Evolutionary conservation across 2,797 vertebrate species (phyloP), one percentile per base, ranked within the genome.

Genomic region (Liasis olivaceus): DNA sequence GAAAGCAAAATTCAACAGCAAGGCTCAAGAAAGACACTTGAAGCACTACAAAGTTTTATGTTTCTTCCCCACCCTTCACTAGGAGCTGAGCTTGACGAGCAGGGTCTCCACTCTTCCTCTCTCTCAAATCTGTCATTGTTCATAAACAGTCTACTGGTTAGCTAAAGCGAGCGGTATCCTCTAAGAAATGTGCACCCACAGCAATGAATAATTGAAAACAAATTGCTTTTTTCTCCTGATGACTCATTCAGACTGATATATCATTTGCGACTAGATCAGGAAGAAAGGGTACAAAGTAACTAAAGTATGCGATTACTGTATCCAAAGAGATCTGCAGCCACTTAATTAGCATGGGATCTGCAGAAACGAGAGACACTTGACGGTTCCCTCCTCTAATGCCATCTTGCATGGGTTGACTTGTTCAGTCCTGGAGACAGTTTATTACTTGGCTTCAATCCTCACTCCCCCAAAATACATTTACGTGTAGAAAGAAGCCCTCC

Each of bases 1-100:
- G 97, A 98, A 98, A 97, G 97, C 96, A 98, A 97, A 98, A 97
- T 97, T 98, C 98, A 98, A 97, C 98, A 97, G 92, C 87, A n/a
- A 54, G 90, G 5, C 2, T 0, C 36, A 96, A 96, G 87, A 95
- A 95, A 96, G 93, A 89, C 93, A 96, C 94, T 31, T 94, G 95
- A 56, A 54, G 12, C 62, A 9, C 81, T 90, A 63, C 93, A 95
- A 89, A 90, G 90, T 91, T 81, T 36, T 20, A 17, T 72, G 31
- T 72, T 72, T 72, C 31, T 36, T 81, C 20, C 20, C 36, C 42
- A 47, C 42, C 22, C 36, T 81, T 81, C 20, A 24, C 42, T 81
- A 81, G 72, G 47, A 81, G 72, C 72, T 81, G 20, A 81, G 20
- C 20, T 81, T 47, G 72, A 90, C 87, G 92, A 72, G 87, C 4